These are phyloP conservation scores for Lithodes maja DNA, from an alignment of 2,888 invertebrate genomes.

Conservation along the genomic window DNA sequence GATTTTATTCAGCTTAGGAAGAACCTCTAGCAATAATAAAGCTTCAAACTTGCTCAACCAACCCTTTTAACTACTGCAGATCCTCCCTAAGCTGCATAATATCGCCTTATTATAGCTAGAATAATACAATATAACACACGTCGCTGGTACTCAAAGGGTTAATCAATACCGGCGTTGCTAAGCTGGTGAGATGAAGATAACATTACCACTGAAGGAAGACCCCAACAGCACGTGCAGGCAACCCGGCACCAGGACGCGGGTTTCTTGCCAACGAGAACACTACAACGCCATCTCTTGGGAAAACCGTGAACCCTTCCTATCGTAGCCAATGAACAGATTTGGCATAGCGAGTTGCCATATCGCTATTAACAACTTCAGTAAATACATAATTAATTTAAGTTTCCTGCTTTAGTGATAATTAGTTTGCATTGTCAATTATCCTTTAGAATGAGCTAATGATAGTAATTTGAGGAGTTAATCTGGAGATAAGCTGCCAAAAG, in stretches of 20 bases:
- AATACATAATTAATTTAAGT: too few species aligned
- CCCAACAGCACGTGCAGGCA: constrained; percentile 19
- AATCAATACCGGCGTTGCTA: too few species aligned
- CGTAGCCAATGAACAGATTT: too few species aligned
- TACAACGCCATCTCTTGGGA: constrained; percentile 23
- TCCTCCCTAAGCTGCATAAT: too few species aligned
- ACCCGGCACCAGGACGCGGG: not conserved
- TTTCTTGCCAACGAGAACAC: not conserved
- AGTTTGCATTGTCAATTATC: not conserved
- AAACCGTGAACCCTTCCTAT: not conserved
- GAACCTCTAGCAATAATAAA: too few species aligned
- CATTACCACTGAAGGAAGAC: not conserved
- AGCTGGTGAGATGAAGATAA: not conserved
- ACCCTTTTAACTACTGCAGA: too few species aligned
- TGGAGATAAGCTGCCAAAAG: not conserved
- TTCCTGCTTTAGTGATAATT: not conserved
- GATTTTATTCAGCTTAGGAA: too few species aligned
- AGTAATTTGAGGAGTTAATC: not conserved
- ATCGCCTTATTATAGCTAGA: too few species aligned
- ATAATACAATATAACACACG: too few species aligned
- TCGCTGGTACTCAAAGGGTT: too few species aligned
- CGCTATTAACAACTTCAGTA: not conserved
- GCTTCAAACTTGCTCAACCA: too few species aligned
- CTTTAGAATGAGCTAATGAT: not conserved
- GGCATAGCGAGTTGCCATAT: not conserved